Conservation (phyloP, 2,888 invertebrate species). For the Ramazzottius varieornatus region DNA sequence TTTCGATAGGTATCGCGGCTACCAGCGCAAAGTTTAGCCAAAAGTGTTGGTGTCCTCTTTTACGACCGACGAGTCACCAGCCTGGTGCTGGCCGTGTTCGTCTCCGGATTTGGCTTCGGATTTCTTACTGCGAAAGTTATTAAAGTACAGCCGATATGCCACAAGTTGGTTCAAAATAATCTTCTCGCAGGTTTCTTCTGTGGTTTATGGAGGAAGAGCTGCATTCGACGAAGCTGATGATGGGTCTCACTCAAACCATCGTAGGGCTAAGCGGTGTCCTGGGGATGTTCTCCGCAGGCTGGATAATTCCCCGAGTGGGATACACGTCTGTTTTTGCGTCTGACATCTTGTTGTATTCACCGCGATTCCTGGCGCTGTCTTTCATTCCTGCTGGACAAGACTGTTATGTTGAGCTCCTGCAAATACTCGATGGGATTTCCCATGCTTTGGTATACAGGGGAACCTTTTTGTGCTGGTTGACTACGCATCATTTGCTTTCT, state of each 20-base stretch:
- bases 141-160: no score
- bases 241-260: slow-evolving; percentile 53
- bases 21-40: background rate
- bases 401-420: background rate
- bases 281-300: background rate
- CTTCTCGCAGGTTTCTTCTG: slow-evolving; percentile 39
- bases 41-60: background rate
- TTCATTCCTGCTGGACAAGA: background rate
- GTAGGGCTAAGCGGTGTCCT: slow-evolving; percentile 49
- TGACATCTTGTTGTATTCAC: background rate
- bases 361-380: background rate
- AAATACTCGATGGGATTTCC: background rate
- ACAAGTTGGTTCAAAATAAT: no score
- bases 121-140: background rate
- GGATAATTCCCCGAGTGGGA: background rate
- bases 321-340: background rate
- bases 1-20: no score
- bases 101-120: background rate
- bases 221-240: slow-evolving; percentile 42
- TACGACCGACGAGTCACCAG: background rate
- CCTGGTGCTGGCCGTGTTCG: background rate
- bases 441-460: background rate
- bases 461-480: no score
- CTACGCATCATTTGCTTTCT: no score
- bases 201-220: slow-evolving; percentile 45